These are phyloP conservation scores for Sardinella longiceps DNA, from an alignment of 2,797 vertebrate genomes.

Conservation along the genomic window DNA sequence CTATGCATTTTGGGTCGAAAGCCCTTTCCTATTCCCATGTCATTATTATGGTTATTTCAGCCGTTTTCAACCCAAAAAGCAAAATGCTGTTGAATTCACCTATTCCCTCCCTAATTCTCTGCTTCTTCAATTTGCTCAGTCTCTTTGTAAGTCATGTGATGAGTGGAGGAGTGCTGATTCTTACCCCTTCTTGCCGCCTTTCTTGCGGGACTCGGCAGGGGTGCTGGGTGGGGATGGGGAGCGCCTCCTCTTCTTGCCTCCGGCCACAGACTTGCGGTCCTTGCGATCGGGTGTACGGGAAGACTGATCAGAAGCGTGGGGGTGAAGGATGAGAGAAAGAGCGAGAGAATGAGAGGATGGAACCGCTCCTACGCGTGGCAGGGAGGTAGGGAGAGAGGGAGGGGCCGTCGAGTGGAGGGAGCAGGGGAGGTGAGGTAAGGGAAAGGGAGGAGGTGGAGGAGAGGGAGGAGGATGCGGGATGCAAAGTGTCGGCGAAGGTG, in stretches of 20 bases:
- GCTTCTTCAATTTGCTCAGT: neutral
- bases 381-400: conserved; percentile 50
- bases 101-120: neutral
- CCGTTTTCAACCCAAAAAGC: too few species aligned
- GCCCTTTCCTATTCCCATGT: too few species aligned
- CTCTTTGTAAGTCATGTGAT: neutral
- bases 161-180: conserved; percentile 29
- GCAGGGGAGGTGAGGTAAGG: too few species aligned
- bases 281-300: conserved; percentile 95
- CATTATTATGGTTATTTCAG: too few species aligned
- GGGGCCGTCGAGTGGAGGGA: conserved; percentile 34
- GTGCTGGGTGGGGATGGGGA: conserved; percentile 93
- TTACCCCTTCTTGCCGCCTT: conserved; percentile 95
- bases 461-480: conserved; percentile 50
- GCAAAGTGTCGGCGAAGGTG: conserved; percentile 51
- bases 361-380: conserved; percentile 75
- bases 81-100: too few species aligned
- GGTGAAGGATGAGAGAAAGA: conserved; percentile 83
- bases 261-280: conserved; percentile 90
- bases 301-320: conserved; percentile 85
- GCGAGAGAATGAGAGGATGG: conserved; percentile 82
- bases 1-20: too few species aligned
- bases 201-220: conserved; percentile 90
- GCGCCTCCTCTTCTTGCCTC: conserved; percentile 90
- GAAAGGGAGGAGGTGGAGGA: conserved; percentile 42